phyloP scores from a whole-genome alignment of 37 sponge, comb jelly and placozoan genomes.

The Cliona cf. orientalis region DNA sequence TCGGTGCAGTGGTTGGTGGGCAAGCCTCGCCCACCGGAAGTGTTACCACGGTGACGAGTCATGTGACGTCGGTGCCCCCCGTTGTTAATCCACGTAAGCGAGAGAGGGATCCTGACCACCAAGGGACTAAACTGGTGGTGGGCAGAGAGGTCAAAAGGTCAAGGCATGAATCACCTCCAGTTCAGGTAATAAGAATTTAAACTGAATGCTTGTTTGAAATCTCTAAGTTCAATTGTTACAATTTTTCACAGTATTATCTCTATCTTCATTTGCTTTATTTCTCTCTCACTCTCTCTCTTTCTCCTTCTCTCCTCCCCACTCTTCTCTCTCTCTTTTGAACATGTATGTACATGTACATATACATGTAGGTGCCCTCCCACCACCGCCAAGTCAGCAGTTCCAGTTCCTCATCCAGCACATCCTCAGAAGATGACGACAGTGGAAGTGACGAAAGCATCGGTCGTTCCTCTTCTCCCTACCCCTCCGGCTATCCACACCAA shows the following conservation, averaged over 20 bases:
- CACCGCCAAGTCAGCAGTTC: constrained; percentile 8
- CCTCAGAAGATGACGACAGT: constrained; percentile 18
- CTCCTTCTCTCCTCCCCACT: too few relatives aligned
- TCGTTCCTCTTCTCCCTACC: constrained; percentile 2
- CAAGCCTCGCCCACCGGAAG: background rate
- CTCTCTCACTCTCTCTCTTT: too few relatives aligned
- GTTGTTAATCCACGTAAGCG: background rate
- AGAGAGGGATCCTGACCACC: background rate
- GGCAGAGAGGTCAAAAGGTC: background rate
- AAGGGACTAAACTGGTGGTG: background rate
- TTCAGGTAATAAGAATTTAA: background rate
- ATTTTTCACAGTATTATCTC: background rate
- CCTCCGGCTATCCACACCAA: background rate
- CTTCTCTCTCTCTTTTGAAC: too few relatives aligned
- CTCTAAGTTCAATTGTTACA: background rate
- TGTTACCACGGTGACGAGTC: background rate
- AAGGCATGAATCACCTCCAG: background rate
- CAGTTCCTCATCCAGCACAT: constrained; percentile 22
- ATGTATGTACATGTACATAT: background rate
- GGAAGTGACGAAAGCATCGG: background rate
- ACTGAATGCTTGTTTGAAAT: background rate
- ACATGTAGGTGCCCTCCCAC: background rate
- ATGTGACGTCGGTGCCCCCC: background rate
- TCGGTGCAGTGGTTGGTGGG: background rate
- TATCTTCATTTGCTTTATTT: too few relatives aligned